Percentiles rank a stretch among this genome's conserved stretches.
Conservation (phyloP, 2,888 invertebrate species). For the Amphipoea lucens region DNA sequence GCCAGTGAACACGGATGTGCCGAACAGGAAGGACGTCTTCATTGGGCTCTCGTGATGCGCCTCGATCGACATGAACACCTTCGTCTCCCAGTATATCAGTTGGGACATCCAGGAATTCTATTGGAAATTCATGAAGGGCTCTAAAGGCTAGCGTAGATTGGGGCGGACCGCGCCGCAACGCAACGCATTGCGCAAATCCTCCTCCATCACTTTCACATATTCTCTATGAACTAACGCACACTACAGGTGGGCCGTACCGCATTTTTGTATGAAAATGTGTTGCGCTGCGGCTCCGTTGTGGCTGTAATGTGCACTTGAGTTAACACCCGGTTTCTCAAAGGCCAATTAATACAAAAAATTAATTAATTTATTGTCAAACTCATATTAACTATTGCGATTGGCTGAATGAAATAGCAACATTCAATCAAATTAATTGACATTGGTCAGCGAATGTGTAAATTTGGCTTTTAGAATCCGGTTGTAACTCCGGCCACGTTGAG, state of each 20-base stretch:
- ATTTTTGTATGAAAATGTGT: not conserved
- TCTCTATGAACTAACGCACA: not conserved
- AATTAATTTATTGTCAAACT: not conserved
- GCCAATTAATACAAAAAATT: not conserved
- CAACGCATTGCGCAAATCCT: not conserved
- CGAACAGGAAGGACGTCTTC: slow-evolving; percentile 78
- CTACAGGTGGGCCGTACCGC: not conserved
- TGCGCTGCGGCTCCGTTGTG: not conserved
- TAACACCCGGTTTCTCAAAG: not conserved
- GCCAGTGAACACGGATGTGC: slow-evolving; percentile 82
- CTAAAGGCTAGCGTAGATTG: too few species aligned
- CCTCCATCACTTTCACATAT: not conserved
- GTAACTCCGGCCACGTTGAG: not conserved
- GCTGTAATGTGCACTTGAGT: not conserved
- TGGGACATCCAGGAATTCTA: slow-evolving; percentile 83
- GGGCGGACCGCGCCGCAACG: not conserved
- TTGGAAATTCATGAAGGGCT: not conserved
- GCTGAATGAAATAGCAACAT: not conserved
- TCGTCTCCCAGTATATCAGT: slow-evolving; percentile 86
- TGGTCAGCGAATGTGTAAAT: not conserved
- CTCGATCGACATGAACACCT: slow-evolving; percentile 79
- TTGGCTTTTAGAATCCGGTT: not conserved
- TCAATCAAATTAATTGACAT: not conserved
- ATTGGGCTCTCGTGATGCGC: slow-evolving; percentile 82
- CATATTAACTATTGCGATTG: not conserved